Conservation (phyloP, 1,140 invertebrate species). For the Andrena cerasifolii region DNA sequence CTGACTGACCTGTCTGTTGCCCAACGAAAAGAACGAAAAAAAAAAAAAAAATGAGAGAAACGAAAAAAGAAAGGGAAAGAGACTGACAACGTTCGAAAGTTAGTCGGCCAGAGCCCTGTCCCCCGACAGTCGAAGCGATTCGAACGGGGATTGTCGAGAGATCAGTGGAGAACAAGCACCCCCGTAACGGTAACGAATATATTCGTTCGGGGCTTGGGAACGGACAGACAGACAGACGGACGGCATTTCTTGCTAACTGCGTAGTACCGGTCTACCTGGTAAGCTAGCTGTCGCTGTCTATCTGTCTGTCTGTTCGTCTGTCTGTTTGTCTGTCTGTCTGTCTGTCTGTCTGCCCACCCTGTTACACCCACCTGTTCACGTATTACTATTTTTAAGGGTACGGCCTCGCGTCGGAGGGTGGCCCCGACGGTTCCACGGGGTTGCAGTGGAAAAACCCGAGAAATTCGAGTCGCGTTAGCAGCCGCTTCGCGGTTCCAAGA, state of each 20-base stretch:
- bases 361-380: constrained; percentile 58
- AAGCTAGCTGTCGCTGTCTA: constrained; percentile 79
- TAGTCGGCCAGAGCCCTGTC: background rate
- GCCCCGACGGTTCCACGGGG: background rate
- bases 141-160: background rate
- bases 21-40: constrained; percentile 16
- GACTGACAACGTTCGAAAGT: background rate
- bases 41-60: constrained; percentile 1
- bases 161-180: background rate
- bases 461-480: background rate
- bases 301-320: constrained; percentile 73
- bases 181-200: background rate
- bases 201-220: constrained; percentile 62
- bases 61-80: background rate
- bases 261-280: constrained; percentile 75
- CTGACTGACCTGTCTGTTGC: constrained; percentile 71
- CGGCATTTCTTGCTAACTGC: constrained; percentile 64
- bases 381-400: constrained; percentile 52
- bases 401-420: constrained; percentile 38
- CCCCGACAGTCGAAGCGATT: background rate
- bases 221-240: constrained; percentile 71
- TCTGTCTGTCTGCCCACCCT: constrained; percentile 56
- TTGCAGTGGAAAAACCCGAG: background rate
- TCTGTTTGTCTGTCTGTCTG: constrained; percentile 66
- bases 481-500: no score